Evolutionary conservation across 1,140 invertebrate species (phyloP).

Genomic region (Leptinotarsa defecta): DNA sequence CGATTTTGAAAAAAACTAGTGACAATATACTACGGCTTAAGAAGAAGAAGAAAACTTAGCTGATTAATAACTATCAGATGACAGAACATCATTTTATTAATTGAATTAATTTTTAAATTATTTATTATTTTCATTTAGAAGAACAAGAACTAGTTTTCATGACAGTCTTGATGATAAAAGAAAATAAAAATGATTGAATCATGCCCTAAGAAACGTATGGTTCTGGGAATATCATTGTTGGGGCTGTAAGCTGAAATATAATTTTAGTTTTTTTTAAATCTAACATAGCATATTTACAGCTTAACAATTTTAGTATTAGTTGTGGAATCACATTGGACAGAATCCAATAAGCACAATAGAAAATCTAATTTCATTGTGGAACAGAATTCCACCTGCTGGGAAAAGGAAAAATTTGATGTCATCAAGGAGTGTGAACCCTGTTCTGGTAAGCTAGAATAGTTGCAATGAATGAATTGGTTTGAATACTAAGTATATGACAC

Average conservation of each 20-base stretch:
- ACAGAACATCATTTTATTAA: too few species aligned
- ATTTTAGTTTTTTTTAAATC: neutral
- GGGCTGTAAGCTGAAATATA: conserved; percentile 60
- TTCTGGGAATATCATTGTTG: conserved; percentile 65
- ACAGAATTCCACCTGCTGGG: conserved; percentile 75
- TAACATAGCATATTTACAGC: conserved; percentile 57
- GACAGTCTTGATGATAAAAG: neutral
- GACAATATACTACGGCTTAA: too few species aligned
- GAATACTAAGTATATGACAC: too few species aligned
- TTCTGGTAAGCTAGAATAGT: conserved; percentile 59
- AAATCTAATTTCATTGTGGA: conserved; percentile 69
- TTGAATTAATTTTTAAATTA: too few species aligned
- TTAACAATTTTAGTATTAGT: conserved; percentile 78
- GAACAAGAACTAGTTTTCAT: too few species aligned
- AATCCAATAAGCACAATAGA: conserved; percentile 49
- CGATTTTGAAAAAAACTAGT: too few species aligned
- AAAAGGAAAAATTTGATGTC: conserved; percentile 70
- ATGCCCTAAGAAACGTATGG: conserved; percentile 71
- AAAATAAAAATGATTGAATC: conserved; percentile 66
- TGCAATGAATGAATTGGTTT: too few species aligned
- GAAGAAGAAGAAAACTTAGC: too few species aligned
- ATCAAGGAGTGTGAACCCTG: conserved; percentile 80
- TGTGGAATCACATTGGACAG: conserved; percentile 75
- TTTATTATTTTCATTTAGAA: too few species aligned
- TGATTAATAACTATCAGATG: too few species aligned